phyloP scores from a whole-genome alignment of 2,113 vertebrate species.

The Laterallus jamaicensis region DNA sequence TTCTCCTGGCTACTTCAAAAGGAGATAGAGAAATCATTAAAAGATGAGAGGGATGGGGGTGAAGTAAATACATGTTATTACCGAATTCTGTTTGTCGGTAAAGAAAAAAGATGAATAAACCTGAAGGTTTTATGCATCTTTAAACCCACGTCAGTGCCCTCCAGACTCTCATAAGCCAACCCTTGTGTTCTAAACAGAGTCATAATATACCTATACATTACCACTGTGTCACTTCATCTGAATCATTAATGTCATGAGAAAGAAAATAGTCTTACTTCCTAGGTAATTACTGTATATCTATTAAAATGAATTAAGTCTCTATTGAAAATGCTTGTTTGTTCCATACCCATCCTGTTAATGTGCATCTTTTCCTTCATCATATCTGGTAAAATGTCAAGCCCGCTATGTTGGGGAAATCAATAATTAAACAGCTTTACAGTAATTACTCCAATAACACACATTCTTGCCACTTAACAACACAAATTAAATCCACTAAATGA shows the following conservation, averaged over 20 bases:
- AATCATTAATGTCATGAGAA: slow-evolving; percentile 64
- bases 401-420: slow-evolving; percentile 70
- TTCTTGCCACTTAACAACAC: slow-evolving; percentile 69
- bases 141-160: slow-evolving; percentile 31
- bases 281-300: slow-evolving; percentile 73
- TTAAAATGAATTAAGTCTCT: slow-evolving; percentile 74
- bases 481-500: slow-evolving; percentile 64
- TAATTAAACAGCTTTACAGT: slow-evolving; percentile 78
- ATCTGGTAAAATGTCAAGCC: slow-evolving; percentile 74
- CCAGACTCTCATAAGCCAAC: slow-evolving; percentile 7
- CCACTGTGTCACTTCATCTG: slow-evolving; percentile 52
- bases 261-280: slow-evolving; percentile 60
- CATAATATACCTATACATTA: slow-evolving; percentile 48
- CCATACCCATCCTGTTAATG: slow-evolving; percentile 70
- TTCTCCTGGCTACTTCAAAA: neutral
- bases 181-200: slow-evolving; percentile 38
- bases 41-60: neutral
- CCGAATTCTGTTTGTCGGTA: neutral
- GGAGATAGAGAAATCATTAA: slow-evolving; percentile 9
- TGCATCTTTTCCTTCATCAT: slow-evolving; percentile 73
- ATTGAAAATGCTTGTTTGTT: slow-evolving; percentile 74
- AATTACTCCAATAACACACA: slow-evolving; percentile 70
- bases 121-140: slow-evolving; percentile 41
- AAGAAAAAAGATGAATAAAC: slow-evolving; percentile 6
- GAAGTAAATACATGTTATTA: neutral